Conservation (phyloP, 2,797 vertebrate genomes). For the Anguilla pacifica region DNA sequence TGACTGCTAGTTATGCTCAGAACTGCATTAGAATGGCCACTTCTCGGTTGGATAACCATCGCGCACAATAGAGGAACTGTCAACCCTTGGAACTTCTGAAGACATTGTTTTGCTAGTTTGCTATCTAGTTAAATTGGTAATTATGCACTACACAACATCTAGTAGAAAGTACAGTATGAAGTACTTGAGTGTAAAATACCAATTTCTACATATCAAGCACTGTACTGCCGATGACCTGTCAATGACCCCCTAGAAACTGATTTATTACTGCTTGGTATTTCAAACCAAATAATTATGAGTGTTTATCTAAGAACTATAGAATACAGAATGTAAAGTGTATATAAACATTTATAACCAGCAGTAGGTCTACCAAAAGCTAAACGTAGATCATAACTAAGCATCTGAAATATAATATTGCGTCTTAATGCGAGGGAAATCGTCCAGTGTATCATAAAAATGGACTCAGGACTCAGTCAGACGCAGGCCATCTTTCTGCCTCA, state of each 20-base stretch:
- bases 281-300: background rate
- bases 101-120: background rate
- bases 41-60: background rate
- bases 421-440: background rate
- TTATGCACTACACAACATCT: background rate
- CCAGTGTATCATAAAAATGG: background rate
- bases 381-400: background rate
- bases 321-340: background rate
- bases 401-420: background rate
- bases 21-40: background rate
- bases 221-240: background rate
- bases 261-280: background rate
- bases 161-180: no score
- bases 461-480: background rate
- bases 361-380: background rate
- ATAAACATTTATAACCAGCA: background rate
- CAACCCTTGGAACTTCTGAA: background rate
- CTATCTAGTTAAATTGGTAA: background rate
- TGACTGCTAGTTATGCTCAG: background rate
- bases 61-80: background rate
- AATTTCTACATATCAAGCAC: background rate
- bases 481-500: background rate
- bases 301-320: background rate
- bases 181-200: background rate
- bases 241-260: no score